Base-by-base conservation (phyloP, 37 sponge, comb jelly and placozoan genomes). In the Aphrocallistes beatrix region DNA sequence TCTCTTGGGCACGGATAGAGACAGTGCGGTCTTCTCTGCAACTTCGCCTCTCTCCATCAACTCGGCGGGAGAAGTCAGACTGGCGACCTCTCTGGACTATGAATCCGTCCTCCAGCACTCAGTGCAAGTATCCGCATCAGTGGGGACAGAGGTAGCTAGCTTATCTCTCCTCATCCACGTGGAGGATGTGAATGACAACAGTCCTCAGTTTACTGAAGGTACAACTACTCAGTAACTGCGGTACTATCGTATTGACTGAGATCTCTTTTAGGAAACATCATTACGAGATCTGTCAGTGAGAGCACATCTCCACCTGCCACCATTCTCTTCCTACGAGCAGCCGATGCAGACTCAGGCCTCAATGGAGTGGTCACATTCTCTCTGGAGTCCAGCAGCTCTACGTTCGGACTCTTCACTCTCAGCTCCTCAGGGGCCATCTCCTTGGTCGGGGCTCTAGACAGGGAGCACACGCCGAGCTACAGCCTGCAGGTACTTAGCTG, bases 311-410 rank as follows among this genome's bases (percentile, higher is more conserved):
- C 85, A 3, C 9, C 13, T 83, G 37, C 50, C 16, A 21, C 23
- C 1, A 32, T 84, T 6, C 1, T 3, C 10, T 23, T 21, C 38
- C 9, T 84, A 37, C 10, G 28, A 3, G 85, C 85, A 23, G 6
- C 85, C 1, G 85, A 84, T 42, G 50, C 85, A 42, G 85, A 84
- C 32, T 84, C 85, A 3, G 85, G 85, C n/a, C 23, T 10, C 23
- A 49, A 49, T 9, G 85, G 85, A 40, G 50, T 9, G 9, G 85
- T 84, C 23, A 47, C 23, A 1, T 84, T 47, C 32, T 25, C 40
- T 60, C 75, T 25, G 34, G 34, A 25, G 28, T 60, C 75, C 3
- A 60, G 75, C 21, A 60, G 28, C 25, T 19, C 75, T 32, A 19
- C 75, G 3, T 25, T 60, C 34, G 75, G 75, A 6, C 34, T 60